These are phyloP conservation scores for Smutsia gigantea DNA, from an alignment of 2,797 vertebrate genomes.

Conservation along the genomic window DNA sequence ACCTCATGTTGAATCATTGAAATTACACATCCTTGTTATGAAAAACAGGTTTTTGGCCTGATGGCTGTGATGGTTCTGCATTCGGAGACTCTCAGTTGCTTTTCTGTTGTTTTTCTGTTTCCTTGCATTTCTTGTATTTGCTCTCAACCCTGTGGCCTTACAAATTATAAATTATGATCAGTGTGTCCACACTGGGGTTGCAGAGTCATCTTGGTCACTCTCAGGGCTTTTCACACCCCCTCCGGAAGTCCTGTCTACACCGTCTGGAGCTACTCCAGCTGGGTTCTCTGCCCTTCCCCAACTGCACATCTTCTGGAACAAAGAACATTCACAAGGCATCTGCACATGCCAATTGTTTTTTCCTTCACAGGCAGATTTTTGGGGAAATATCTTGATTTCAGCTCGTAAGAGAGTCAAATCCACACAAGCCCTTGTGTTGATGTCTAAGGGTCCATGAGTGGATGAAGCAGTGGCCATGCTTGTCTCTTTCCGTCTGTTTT, in stretches of 20 bases:
- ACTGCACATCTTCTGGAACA: neutral
- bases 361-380: neutral
- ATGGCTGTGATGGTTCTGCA: neutral
- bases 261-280: neutral
- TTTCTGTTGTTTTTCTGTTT: neutral
- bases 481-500: neutral
- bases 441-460: accelerated
- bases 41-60: neutral
- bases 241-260: neutral
- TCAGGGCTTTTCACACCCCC: neutral
- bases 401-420: neutral
- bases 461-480: accelerated
- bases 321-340: neutral
- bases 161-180: neutral
- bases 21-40: neutral
- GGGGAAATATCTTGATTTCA: neutral
- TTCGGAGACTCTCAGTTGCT: neutral
- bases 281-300: neutral
- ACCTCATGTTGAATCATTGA: neutral
- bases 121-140: neutral
- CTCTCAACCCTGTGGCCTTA: neutral
- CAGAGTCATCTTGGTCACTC: neutral
- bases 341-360: neutral
- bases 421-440: neutral
- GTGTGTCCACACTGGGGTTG: neutral